A percentile compares a stretch with the other conserved stretches of the same genome.
Evolutionary conservation across 2,888 invertebrate genomes (phyloP).

Genomic region (Brachyptera putata): DNA sequence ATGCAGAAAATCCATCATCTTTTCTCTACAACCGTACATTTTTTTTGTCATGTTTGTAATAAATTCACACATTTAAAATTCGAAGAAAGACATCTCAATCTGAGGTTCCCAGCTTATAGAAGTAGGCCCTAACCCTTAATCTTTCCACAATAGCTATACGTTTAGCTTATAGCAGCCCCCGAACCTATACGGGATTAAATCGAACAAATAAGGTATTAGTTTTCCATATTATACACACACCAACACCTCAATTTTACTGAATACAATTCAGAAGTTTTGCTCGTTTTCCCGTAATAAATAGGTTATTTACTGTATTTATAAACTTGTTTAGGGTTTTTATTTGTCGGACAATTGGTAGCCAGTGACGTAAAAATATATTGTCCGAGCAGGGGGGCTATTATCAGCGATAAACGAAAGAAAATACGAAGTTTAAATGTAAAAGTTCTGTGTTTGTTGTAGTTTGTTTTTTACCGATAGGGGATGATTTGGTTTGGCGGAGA

Average conservation of each 20-base stretch:
- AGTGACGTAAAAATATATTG: slow-evolving; percentile 11
- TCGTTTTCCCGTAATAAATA: slow-evolving; percentile 11
- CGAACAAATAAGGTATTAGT: not conserved
- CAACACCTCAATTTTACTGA: slow-evolving; percentile 2
- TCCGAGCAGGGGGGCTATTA: not conserved
- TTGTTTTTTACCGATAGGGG: not conserved
- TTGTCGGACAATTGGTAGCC: not conserved
- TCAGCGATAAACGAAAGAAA: not conserved
- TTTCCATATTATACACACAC: not conserved
- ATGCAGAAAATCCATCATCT: not conserved
- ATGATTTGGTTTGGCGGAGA: not conserved
- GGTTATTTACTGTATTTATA: slow-evolving; percentile 7
- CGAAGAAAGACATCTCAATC: not conserved
- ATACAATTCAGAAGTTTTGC: not conserved
- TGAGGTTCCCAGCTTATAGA: not conserved
- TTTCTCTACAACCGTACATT: not conserved
- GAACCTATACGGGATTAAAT: slow-evolving; percentile 7
- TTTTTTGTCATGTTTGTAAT: not conserved
- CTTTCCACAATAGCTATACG: not conserved
- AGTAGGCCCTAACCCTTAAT: slow-evolving; percentile 7
- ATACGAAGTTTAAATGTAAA: not conserved
- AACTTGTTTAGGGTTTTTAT: not conserved
- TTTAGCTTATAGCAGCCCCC: slow-evolving; percentile 1
- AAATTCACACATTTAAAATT: not conserved
- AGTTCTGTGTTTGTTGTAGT: not conserved